A percentile compares a stretch with the other conserved stretches of the same genome.
Evolutionary conservation across 1,140 invertebrate genomes (phyloP).

Genomic region (Eupeodes corollae): DNA sequence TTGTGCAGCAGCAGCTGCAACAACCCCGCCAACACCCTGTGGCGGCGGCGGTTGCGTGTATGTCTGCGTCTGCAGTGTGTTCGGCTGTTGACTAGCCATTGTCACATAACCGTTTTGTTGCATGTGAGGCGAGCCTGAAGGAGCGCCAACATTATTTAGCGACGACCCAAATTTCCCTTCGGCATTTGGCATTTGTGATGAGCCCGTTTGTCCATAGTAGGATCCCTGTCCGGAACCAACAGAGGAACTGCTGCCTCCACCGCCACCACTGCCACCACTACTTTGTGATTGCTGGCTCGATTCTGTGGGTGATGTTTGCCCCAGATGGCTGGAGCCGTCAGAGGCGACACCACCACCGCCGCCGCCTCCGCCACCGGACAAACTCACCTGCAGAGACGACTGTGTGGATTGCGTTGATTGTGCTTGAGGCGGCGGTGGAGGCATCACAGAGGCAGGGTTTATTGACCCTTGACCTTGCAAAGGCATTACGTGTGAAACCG

Average conservation of each 20-base stretch:
- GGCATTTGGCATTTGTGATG: constrained; percentile 23
- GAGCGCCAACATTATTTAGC: constrained; percentile 9
- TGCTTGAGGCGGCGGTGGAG: constrained; percentile 28
- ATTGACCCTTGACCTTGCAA: constrained; percentile 24
- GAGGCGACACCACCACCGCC: constrained; percentile 6
- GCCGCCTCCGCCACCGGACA: constrained; percentile 15
- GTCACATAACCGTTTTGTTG: constrained; percentile 40
- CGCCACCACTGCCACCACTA: constrained; percentile 11
- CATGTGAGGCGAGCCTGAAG: constrained; percentile 34
- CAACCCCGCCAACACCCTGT: neutral
- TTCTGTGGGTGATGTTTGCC: constrained; percentile 20
- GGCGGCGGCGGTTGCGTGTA: constrained; percentile 18
- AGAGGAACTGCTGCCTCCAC: constrained; percentile 14
- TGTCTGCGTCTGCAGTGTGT: constrained; percentile 1
- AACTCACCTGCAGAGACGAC: neutral
- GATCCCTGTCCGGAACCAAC: constrained; percentile 12
- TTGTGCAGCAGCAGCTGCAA: constrained; percentile 12
- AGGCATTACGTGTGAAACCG: constrained; percentile 32
- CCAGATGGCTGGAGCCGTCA: constrained; percentile 22
- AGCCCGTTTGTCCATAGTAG: constrained; percentile 18
- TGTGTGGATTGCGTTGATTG: constrained; percentile 28
- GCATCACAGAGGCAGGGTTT: constrained; percentile 28
- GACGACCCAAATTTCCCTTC: constrained; percentile 20
- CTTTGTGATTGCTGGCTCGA: constrained; percentile 23
- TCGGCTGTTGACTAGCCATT: constrained; percentile 7